Base-by-base conservation (phyloP, 2,797 vertebrate genomes). In the Acestrorhynchus altus region DNA sequence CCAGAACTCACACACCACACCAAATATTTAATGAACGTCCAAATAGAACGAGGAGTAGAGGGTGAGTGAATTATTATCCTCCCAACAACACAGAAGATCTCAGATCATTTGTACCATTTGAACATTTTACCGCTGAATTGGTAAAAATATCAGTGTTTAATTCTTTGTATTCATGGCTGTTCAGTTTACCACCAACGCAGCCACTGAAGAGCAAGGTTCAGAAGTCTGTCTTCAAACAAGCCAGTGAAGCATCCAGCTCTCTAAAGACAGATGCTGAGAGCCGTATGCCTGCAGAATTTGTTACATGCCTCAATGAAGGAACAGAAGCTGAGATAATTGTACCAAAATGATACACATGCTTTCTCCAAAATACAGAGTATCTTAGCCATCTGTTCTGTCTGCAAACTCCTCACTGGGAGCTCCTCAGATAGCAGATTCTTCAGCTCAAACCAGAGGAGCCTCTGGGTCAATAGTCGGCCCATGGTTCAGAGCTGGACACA, bases 301-400 rank as follows among this genome's bases (percentile, higher is more conserved):
- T 83, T 81, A 79, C 82, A 83, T 84, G 83, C 86, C 66, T 81
- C 81, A 81, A 42, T 81, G 83, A 79, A 76, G 72, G 26, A 83
- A 82, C 84, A 83, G 84, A 85, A 86, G 82, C 76, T 73, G 74
- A 83, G 82, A 81, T 86, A 87, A 86, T 85, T 86, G 80, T 78
- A 83, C 61, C 22, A 85, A 86, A 87, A 82, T 81, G 75, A 81
- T 74, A 80, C 79, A 77, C 79, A 83, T 80, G 85, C 79, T 74
- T 78, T 72, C 52, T 77, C 76, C 68, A 52, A 83, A 79, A 75
- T 72, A 68, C 56, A 7, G 56, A 67, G 42, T 83, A 74, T 79
- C 80, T 84, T 56, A 56, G 74, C 86, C 84, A 87, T 87, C 84
- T 87, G 86, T 71, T 77, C 73, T 57, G 64, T 47, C 57, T 47